A percentile compares a stretch with the other conserved stretches of the same genome.
These are phyloP conservation scores for Condylura cristata DNA, from an alignment of 2,113 vertebrate species.

Conservation along the genomic window DNA sequence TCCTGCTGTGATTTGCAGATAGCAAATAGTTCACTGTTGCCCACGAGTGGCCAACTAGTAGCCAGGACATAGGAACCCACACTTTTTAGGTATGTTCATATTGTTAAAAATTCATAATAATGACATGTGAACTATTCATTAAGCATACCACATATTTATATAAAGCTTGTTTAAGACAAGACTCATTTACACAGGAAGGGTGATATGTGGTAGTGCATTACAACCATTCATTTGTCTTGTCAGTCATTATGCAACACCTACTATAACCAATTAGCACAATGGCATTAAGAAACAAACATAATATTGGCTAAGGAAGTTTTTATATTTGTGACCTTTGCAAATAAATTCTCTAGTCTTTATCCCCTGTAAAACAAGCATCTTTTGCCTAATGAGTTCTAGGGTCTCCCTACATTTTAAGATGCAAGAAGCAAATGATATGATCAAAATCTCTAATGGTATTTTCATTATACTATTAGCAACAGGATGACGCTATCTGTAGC, in stretches of 20 bases:
- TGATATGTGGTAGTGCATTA: background rate
- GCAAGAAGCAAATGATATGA: background rate
- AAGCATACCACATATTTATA: background rate
- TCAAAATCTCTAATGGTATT: background rate
- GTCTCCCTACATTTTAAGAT: background rate
- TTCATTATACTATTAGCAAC: background rate
- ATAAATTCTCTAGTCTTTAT: background rate
- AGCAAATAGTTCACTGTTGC: too few species aligned
- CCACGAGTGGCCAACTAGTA: too few species aligned
- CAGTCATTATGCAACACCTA: background rate
- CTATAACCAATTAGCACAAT: background rate
- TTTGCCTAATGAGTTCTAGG: background rate
- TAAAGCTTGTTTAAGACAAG: background rate
- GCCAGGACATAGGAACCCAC: too few species aligned
- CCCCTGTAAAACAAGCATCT: background rate
- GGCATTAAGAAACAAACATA: background rate
- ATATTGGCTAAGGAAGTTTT: background rate
- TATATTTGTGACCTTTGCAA: background rate
- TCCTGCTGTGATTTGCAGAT: too few species aligned
- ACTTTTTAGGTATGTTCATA: background rate
- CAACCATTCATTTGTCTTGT: background rate
- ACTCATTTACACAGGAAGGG: background rate
- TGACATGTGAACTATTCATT: background rate
- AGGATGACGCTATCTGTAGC: background rate
- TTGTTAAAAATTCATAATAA: conserved; percentile 7